Conservation (phyloP, 2,797 vertebrate genomes). For the Euphonia xanthogaster region DNA sequence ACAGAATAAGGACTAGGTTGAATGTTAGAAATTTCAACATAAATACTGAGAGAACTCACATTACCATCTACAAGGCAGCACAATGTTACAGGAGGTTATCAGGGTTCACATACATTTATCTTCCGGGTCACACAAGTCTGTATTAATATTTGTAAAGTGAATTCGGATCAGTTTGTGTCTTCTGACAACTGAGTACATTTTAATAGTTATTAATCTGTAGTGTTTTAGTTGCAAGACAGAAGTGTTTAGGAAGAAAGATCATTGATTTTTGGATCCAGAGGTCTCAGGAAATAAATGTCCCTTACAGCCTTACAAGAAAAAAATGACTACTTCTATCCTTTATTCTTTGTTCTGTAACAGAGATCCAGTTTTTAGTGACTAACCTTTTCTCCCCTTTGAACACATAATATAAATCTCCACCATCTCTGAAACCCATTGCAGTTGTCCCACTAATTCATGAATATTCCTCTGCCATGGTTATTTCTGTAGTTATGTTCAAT, state of each 20-base stretch:
- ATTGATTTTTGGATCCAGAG: slow-evolving; percentile 71
- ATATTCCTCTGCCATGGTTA: slow-evolving; percentile 58
- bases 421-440: slow-evolving; percentile 43
- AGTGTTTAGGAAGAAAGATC: slow-evolving; percentile 64
- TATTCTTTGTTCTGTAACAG: slow-evolving; percentile 68
- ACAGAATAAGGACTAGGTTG: slow-evolving; percentile 89
- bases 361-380: slow-evolving; percentile 57
- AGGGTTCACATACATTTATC: slow-evolving; percentile 80
- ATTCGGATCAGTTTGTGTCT: slow-evolving; percentile 70
- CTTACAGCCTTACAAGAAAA: slow-evolving; percentile 67
- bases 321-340: slow-evolving; percentile 46
- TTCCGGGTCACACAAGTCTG: slow-evolving; percentile 74
- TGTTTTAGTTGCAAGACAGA: slow-evolving; percentile 76
- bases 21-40: slow-evolving; percentile 92
- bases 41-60: slow-evolving; percentile 89
- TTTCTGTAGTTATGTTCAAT: slow-evolving; percentile 65
- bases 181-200: slow-evolving; percentile 70
- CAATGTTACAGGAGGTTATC: slow-evolving; percentile 87
- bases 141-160: slow-evolving; percentile 80
- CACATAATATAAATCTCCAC: slow-evolving; percentile 1
- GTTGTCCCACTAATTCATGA: slow-evolving; percentile 55
- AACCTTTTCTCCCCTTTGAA: slow-evolving; percentile 22
- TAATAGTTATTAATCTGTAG: slow-evolving; percentile 78
- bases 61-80: slow-evolving; percentile 97
- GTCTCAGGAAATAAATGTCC: slow-evolving; percentile 62